A percentile compares a stretch with the other conserved stretches of the same genome.
phyloP scores from a whole-genome alignment of 2,113 vertebrate genomes.

The Limnothrissa miodon region DNA sequence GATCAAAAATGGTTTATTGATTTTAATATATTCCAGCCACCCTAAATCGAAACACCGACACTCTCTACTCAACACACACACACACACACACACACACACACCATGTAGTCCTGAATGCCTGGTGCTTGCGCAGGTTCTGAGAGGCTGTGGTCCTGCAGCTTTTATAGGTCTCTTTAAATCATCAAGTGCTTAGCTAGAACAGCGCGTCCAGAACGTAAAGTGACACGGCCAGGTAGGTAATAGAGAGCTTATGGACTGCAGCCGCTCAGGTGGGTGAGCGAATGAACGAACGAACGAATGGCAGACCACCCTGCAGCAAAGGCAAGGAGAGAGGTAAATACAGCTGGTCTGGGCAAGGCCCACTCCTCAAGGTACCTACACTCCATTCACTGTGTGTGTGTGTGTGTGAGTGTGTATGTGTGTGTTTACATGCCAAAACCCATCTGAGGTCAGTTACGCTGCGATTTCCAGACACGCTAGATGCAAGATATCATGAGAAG shows the following conservation, averaged over 20 bases:
- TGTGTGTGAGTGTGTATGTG: not conserved
- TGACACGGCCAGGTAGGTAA: constrained; percentile 67
- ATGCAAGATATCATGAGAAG: not conserved
- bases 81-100: constrained; percentile 24
- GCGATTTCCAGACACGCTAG: not conserved
- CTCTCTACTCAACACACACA: constrained; percentile 12
- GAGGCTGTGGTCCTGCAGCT: constrained; percentile 53
- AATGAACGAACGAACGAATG: not conserved
- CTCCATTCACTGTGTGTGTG: not conserved
- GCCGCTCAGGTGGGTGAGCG: not conserved
- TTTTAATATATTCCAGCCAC: constrained; percentile 46
- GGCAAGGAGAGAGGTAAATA: constrained; percentile 22
- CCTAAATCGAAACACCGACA: constrained; percentile 49
- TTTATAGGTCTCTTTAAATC: constrained; percentile 73
- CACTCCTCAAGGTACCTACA: not conserved
- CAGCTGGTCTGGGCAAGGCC: not conserved
- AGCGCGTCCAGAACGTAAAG: constrained; percentile 63
- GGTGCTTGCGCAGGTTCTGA: constrained; percentile 50
- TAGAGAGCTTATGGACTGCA: constrained; percentile 46
- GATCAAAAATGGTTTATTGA: constrained; percentile 55
- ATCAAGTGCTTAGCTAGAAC: constrained; percentile 69
- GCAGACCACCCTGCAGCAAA: constrained; percentile 59
- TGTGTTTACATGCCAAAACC: not conserved
- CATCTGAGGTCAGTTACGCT: not conserved
- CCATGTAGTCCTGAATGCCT: constrained; percentile 32